Percentiles rank a stretch among this genome's conserved stretches.
Conservation (phyloP, 2,888 invertebrate genomes). For the Ennomos fuscantarius region DNA sequence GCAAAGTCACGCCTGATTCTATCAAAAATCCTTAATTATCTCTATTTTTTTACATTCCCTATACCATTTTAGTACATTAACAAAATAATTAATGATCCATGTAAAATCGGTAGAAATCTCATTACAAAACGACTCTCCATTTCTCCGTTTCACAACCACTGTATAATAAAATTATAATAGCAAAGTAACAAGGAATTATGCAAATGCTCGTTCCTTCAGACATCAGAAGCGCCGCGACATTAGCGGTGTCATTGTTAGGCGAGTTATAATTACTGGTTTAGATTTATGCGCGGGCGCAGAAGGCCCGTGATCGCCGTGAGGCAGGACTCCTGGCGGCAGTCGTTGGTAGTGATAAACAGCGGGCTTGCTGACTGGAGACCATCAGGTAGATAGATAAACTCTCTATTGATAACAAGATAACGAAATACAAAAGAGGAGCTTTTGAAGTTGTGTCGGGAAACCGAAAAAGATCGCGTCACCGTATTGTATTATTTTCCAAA, state of each 20-base stretch:
- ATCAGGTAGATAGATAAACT: too few species aligned
- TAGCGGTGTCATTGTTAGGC: constrained; percentile 57
- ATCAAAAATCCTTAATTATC: too few species aligned
- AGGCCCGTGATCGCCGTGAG: constrained; percentile 34
- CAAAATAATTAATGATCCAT: too few species aligned
- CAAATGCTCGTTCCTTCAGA: constrained; percentile 36
- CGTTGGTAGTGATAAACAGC: constrained; percentile 55
- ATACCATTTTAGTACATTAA: too few species aligned
- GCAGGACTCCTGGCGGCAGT: constrained; percentile 52
- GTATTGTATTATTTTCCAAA: too few species aligned
- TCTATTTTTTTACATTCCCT: too few species aligned
- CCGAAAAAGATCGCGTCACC: too few species aligned
- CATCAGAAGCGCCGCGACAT: constrained; percentile 54
- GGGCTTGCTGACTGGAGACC: constrained; percentile 22
- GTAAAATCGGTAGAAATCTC: too few species aligned
- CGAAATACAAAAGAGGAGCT: too few species aligned
- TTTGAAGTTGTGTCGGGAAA: too few species aligned
- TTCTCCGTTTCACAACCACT: neutral
- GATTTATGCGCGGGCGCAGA: constrained; percentile 50
- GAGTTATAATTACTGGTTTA: constrained; percentile 55
- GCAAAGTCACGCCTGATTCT: too few species aligned
- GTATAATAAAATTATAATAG: constrained; percentile 4
- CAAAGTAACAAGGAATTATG: constrained; percentile 23
- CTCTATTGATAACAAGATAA: too few species aligned
- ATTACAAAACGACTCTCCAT: neutral